A percentile compares a stretch with the other conserved stretches of the same genome.
Evolutionary conservation across 1,140 invertebrate genomes (phyloP).

Genomic region (Arctopsyche grandis): DNA sequence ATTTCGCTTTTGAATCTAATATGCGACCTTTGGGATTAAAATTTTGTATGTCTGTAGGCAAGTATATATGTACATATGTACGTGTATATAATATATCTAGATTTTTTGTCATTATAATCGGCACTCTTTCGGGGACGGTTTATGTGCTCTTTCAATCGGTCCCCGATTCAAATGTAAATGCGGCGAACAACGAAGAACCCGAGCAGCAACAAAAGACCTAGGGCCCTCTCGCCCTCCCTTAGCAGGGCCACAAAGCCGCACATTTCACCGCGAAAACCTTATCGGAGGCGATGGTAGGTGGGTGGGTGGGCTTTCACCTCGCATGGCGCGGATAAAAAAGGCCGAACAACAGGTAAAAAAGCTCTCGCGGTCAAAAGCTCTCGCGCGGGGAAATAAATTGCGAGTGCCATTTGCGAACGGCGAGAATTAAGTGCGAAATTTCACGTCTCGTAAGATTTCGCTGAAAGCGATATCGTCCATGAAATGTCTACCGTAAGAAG

Average conservation of each 20-base stretch:
- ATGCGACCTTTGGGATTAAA: no score
- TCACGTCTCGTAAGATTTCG: conserved; percentile 17
- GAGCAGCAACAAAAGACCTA: background rate
- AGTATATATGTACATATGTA: no score
- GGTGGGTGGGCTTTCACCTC: background rate
- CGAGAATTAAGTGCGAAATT: conserved; percentile 23
- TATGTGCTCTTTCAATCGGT: background rate
- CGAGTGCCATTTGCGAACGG: background rate
- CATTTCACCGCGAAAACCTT: conserved; percentile 6
- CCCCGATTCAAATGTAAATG: background rate
- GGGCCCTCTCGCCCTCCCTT: background rate
- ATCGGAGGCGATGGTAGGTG: background rate
- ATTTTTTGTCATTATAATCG: conserved; percentile 3
- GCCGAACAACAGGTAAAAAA: conserved; percentile 17
- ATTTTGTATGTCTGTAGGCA: no score
- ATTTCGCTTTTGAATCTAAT: no score
- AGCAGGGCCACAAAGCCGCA: background rate
- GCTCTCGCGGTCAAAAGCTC: background rate
- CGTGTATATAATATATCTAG: no score
- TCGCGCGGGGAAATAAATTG: conserved; percentile 24
- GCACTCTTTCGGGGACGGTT: background rate
- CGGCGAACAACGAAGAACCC: background rate
- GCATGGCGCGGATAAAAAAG: background rate
- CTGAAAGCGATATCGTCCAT: background rate
- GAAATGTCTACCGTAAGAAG: no score